These are phyloP conservation scores for Drosophila testacea DNA, from an alignment of 2,888 invertebrate genomes.

Conservation along the genomic window DNA sequence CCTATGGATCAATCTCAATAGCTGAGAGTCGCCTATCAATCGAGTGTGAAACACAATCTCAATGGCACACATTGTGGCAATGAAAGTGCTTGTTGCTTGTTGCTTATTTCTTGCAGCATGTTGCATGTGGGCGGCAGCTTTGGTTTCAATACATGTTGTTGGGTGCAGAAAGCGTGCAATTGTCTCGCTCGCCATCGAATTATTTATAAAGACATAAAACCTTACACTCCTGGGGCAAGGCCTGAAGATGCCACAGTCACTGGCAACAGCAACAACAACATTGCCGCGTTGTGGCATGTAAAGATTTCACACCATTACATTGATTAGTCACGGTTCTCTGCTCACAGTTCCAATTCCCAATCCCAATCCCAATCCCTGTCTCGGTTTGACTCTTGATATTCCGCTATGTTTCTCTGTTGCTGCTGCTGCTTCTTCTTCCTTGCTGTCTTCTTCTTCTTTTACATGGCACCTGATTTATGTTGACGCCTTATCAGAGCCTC, in stretches of 20 bases:
- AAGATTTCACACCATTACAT: slow-evolving; percentile 78
- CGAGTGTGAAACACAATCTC: slow-evolving; percentile 41
- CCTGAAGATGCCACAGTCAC: slow-evolving; percentile 22
- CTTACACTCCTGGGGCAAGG: not conserved
- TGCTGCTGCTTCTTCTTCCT: slow-evolving; percentile 4
- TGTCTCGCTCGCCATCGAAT: slow-evolving; percentile 41
- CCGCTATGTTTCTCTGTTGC: slow-evolving; percentile 33
- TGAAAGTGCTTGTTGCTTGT: slow-evolving; percentile 54
- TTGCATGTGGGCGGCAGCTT: slow-evolving; percentile 35
- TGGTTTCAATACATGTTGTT: slow-evolving; percentile 4
- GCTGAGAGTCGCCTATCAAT: slow-evolving; percentile 5
- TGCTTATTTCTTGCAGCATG: slow-evolving; percentile 10
- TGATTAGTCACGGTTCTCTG: slow-evolving; percentile 78
- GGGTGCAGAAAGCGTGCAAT: slow-evolving; percentile 62
- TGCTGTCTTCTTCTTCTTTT: slow-evolving; percentile 3
- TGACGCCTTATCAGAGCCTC: slow-evolving; percentile 85
- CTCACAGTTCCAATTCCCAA: slow-evolving; percentile 23
- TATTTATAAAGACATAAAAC: slow-evolving; percentile 57
- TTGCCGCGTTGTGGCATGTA: slow-evolving; percentile 36
- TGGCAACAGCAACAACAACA: slow-evolving; percentile 2
- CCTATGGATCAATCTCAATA: slow-evolving; percentile 38
- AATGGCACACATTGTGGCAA: slow-evolving; percentile 46
- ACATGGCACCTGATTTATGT: slow-evolving; percentile 84
- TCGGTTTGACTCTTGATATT: slow-evolving; percentile 23
- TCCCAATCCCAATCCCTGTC: slow-evolving; percentile 4